These are phyloP conservation scores for Notospermus geniculatus DNA, from an alignment of 1,140 invertebrate species.

Conservation along the genomic window DNA sequence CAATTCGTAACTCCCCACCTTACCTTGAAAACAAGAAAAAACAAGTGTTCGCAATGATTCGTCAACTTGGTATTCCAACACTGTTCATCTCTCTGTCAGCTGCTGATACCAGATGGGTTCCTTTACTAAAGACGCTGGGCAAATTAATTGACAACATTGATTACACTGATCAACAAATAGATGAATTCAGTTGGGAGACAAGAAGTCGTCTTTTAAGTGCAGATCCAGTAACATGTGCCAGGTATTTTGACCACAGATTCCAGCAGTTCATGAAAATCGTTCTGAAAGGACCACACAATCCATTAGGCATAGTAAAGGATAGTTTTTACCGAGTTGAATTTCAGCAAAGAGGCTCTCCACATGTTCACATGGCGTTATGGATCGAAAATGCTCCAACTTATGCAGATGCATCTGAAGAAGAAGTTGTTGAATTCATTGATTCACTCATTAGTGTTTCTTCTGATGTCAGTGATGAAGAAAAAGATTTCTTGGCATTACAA, in stretches of 20 bases:
- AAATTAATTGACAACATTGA: slow-evolving; percentile 18
- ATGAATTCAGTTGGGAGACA: slow-evolving; percentile 21
- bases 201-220: slow-evolving; percentile 17
- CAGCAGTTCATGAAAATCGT: slow-evolving; percentile 22
- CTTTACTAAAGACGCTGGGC: slow-evolving; percentile 22
- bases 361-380: slow-evolving; percentile 56
- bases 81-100: slow-evolving; percentile 20
- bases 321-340: slow-evolving; percentile 51
- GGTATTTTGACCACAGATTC: slow-evolving; percentile 25
- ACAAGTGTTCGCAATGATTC: background rate
- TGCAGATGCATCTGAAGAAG: background rate
- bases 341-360: slow-evolving; percentile 55
- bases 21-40: background rate
- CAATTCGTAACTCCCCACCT: background rate
- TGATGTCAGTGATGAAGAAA: background rate
- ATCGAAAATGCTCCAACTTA: slow-evolving; percentile 44
- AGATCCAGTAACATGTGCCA: slow-evolving; percentile 28
- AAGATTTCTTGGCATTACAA: slow-evolving; percentile 20
- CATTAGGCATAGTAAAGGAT: slow-evolving; percentile 28
- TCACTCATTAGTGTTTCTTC: slow-evolving; percentile 21
- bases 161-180: slow-evolving; percentile 16
- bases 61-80: background rate
- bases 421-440: slow-evolving; percentile 23
- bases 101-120: slow-evolving; percentile 29
- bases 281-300: slow-evolving; percentile 14